Evolutionary conservation across 1,140 invertebrate genomes (phyloP), one percentile per base, ranked within the genome.

Genomic region (Drosophila rufa): DNA sequence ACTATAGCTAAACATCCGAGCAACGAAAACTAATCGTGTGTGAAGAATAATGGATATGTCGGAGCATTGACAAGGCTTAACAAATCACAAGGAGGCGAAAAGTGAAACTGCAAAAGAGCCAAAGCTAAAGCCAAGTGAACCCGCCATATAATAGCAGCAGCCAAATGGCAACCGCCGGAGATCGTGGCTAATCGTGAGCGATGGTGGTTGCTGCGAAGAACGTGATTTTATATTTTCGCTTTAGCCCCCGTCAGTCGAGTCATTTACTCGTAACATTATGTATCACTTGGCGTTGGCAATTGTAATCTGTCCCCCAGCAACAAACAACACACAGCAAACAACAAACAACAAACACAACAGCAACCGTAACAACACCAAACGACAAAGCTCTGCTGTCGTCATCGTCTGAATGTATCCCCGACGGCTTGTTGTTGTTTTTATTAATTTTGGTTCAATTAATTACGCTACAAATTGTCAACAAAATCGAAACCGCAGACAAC

Each of bases 391-490:
- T 38, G 64, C 14, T 83, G 76, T 80, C 84, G 68, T 86, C 83
- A 87, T 86, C 75, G 73, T 55, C 57, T 75, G 66, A 45, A 45
- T 47, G 43, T 25, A 25, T 11, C 58, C 19, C 53, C 25, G 38
- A 46, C 51, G 45, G 19, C 47, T 67, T 58, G 68, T 60, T 75
- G 76, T 77, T 84, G 75, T 73, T 80, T 89, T 87, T 87, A 89
- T 89, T 87, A 89, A 87, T 89, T 87, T 84, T 67, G 58, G 64
- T 78, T 89, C 74, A 87, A 87, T 87, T 84, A 87, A 87, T 87
- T 87, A 89, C 73, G 68, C 69, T 89, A 80, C 84, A 89, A 87
- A 84, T 89, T 87, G 84, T 89, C 84, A 87, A 84, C 84, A 85
- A 85, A 81, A 75, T 73, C 82, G 74, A 57, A 84, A 73, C 71